A percentile compares a stretch with the other conserved stretches of the same genome.
Conservation (phyloP, 2,888 invertebrate genomes). For the Pseudeuparius sepicola region DNA sequence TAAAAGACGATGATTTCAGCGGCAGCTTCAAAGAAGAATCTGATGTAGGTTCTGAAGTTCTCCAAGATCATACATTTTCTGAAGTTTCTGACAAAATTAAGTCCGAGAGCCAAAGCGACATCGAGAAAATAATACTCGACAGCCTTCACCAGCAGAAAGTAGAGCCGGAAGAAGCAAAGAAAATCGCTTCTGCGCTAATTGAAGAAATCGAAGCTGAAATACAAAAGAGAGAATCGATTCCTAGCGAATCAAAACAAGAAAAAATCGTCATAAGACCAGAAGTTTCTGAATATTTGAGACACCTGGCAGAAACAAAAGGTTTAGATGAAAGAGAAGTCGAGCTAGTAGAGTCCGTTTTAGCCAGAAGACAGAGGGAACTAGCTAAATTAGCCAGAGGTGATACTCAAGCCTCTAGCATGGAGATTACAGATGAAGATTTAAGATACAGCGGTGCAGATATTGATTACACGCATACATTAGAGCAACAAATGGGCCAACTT, state of each 20-base stretch:
- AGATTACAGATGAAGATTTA: conserved; percentile 56
- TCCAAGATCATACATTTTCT: too few species aligned
- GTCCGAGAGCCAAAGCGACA: conserved; percentile 38
- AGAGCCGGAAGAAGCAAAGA: conserved; percentile 42
- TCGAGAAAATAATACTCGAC: conserved; percentile 37
- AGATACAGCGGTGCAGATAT: conserved; percentile 59
- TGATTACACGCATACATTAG: conserved; percentile 45
- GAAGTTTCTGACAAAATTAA: conserved; percentile 34
- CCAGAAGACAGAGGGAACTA: conserved; percentile 39
- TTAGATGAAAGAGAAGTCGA: conserved; percentile 41
- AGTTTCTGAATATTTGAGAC: conserved; percentile 38
- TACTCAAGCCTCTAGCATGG: conserved; percentile 45
- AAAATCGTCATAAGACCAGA: conserved; percentile 30
- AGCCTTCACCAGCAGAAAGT: conserved; percentile 38
- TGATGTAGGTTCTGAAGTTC: conserved; percentile 35
- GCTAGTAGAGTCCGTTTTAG: conserved; percentile 42
- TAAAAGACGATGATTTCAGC: conserved; percentile 37
- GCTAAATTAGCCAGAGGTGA: conserved; percentile 38
- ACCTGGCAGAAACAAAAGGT: conserved; percentile 40
- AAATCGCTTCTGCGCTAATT: conserved; percentile 42
- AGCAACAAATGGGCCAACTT: conserved; percentile 38
- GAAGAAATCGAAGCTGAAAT: conserved; percentile 46
- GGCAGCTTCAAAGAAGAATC: conserved; percentile 34
- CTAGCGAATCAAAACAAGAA: conserved; percentile 14
- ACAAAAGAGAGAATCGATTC: conserved; percentile 33